Base-by-base conservation (phyloP, 2,113 vertebrate species). In the Solea solea region DNA sequence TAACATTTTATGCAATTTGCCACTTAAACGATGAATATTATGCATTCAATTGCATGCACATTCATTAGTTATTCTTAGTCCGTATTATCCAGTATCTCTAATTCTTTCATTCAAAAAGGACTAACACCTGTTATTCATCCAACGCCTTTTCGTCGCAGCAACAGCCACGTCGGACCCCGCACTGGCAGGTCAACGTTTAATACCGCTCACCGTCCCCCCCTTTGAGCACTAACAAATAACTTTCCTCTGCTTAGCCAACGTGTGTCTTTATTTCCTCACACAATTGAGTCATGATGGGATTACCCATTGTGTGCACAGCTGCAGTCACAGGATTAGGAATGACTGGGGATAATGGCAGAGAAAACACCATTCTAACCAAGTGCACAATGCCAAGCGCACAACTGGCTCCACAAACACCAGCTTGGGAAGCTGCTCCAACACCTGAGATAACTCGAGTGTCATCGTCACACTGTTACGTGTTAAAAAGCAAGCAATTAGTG, bases 221-320 rank as follows among this genome's bases (percentile, higher is more conserved):
- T 80, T 77, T 79, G 82, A 86, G 87, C 81, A 73, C 68, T 10
- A 64, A 81, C 76, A 83, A 89, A 85, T 77, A 85, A 82, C 84
- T 63, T 70, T 62, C 75, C 79, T 59, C 75, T 76, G 77, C 65
- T 53, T 78, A 69, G 76, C 72, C 75, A 81, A 74, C 57, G 72
- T 79, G 86, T 75, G 84, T 85, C 88, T 89, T 90, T 91, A 90
- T 90, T 83, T 86, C 77, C 73, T 44, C 72, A 83, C 85, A 91
- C 90, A 90, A 89, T 88, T 75, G 81, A 86, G 81, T 80, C 81
- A 72, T 88, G 86, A 88, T 80, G 85, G 87, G 90, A 89, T 91
- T 89, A 89, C 7, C 82, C 73, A 86, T 86, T 90, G 89, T 91
- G 84, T 90, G 81, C 83, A 78, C 85, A 89, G 87, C 88, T 90